These are phyloP conservation scores for Norana najaformis DNA, from an alignment of 2,888 invertebrate species.

Conservation along the genomic window DNA sequence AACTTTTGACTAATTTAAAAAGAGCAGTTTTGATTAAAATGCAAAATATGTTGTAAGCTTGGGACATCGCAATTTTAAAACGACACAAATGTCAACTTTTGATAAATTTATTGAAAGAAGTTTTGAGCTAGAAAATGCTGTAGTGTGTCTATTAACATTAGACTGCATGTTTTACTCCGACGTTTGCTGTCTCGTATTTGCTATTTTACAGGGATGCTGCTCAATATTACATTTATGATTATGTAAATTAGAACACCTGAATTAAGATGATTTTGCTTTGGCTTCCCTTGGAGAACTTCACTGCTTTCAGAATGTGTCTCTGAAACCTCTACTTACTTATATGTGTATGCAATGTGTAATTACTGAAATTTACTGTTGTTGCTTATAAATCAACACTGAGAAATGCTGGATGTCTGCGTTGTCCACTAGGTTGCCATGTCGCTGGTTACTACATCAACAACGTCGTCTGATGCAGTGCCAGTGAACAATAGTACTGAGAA, in stretches of 20 bases:
- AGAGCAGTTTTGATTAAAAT: not conserved
- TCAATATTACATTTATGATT: no score
- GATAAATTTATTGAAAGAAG: no score
- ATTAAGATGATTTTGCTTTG: no score
- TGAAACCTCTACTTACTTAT: no score
- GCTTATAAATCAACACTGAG: not conserved
- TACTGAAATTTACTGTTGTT: not conserved
- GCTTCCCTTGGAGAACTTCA: no score
- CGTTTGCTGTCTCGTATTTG: not conserved
- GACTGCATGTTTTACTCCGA: not conserved
- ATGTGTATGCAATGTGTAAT: not conserved
- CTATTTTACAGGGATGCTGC: not conserved
- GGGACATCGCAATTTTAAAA: not conserved
- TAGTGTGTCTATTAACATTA: not conserved
- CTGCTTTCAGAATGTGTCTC: no score
- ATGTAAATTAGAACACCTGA: no score
- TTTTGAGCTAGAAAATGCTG: no score
- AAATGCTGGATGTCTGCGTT: not conserved
- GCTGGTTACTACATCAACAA: not conserved
- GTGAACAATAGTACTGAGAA: slow-evolving; percentile 75
- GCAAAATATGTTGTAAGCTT: not conserved
- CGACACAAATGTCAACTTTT: not conserved
- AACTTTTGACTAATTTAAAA: not conserved
- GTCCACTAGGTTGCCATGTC: not conserved
- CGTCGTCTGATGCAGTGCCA: not conserved